phyloP scores from a whole-genome alignment of 2,888 invertebrate genomes.

The Sphaerophoria taeniata region DNA sequence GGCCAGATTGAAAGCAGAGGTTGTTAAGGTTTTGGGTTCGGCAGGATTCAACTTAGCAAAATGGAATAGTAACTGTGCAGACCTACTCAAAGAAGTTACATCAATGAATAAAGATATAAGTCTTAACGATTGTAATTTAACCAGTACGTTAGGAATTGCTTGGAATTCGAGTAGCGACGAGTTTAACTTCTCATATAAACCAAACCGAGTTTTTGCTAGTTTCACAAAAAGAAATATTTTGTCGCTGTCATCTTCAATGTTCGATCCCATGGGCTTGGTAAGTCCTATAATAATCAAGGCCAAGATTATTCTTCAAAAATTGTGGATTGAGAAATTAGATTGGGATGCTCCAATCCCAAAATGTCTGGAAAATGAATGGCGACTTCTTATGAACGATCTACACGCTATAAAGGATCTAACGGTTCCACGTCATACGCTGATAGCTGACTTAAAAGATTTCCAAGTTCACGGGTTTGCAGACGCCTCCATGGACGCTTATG shows the following conservation, averaged over 20 bases:
- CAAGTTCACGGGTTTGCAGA: slow-evolving; percentile 46
- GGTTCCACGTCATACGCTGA: slow-evolving; percentile 23
- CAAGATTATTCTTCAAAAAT: slow-evolving; percentile 68
- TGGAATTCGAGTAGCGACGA: slow-evolving; percentile 25
- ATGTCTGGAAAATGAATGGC: slow-evolving; percentile 2
- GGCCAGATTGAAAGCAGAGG: not conserved
- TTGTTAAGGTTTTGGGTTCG: not conserved
- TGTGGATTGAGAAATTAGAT: slow-evolving; percentile 56
- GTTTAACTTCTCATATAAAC: slow-evolving; percentile 12
- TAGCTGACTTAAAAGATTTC: not conserved
- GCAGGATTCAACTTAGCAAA: slow-evolving; percentile 44
- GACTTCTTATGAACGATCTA: slow-evolving; percentile 25
- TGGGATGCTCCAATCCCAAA: slow-evolving; percentile 42
- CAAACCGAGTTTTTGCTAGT: not conserved
- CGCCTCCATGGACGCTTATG: slow-evolving; percentile 57
- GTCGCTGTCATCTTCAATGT: slow-evolving; percentile 45
- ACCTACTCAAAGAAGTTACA: slow-evolving; percentile 51
- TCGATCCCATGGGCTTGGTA: slow-evolving; percentile 58
- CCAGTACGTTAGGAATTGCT: slow-evolving; percentile 38
- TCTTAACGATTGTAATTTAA: not conserved
- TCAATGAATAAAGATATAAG: not conserved
- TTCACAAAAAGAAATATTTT: slow-evolving; percentile 15
- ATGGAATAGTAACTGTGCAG: slow-evolving; percentile 69
- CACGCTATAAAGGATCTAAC: slow-evolving; percentile 10
- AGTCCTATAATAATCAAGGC: slow-evolving; percentile 64